A percentile compares a stretch with the other conserved stretches of the same genome.
phyloP scores from a whole-genome alignment of 30 jellyfish, hydroid and myxozoan genomes.

The Cassiopea andromeda region DNA sequence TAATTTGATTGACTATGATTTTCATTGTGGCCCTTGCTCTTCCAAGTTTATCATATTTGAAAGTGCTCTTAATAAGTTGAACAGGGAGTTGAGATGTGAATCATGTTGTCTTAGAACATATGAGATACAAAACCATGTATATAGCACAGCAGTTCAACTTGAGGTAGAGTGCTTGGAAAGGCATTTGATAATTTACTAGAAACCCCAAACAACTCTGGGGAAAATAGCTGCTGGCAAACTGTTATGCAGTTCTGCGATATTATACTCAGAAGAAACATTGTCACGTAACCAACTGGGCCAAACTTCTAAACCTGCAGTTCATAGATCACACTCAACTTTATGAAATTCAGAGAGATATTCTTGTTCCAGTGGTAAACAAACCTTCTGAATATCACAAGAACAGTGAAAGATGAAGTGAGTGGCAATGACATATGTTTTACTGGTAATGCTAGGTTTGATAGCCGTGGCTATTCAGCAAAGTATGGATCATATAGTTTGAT shows the following conservation, averaged over 20 bases:
- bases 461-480: conserved; percentile 29
- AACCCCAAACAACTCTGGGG: conserved; percentile 1
- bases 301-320: conserved; percentile 5
- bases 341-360: conserved; percentile 16
- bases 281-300: background rate
- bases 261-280: conserved; percentile 13
- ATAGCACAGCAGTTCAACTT: conserved; percentile 4
- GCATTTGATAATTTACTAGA: conserved; percentile 4
- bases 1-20: too few species aligned
- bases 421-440: background rate
- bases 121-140: background rate
- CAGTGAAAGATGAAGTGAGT: background rate
- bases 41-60: background rate
- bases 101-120: background rate
- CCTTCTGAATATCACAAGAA: background rate
- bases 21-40: too few species aligned
- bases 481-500: conserved; percentile 19
- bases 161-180: conserved; percentile 12
- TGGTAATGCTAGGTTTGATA: conserved; percentile 32
- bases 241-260: conserved; percentile 25
- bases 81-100: background rate
- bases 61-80: background rate
- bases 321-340: conserved; percentile 6
- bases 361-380: conserved; percentile 4
- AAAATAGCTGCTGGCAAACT: conserved; percentile 30